These are phyloP conservation scores for Sebastes trivittatus DNA, from an alignment of 2,797 vertebrate species.

Conservation along the genomic window DNA sequence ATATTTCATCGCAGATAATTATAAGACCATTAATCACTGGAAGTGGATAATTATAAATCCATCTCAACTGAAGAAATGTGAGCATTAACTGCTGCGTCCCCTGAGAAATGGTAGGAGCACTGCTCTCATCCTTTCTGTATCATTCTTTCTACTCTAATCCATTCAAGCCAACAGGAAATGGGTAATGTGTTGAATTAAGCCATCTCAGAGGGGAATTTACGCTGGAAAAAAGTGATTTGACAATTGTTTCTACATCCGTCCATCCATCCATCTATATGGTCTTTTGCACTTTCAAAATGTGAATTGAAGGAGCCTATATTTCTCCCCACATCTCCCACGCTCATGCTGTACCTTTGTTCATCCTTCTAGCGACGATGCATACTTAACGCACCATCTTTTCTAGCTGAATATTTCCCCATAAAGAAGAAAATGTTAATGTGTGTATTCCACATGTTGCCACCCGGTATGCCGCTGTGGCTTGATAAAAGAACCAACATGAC, in stretches of 20 bases:
- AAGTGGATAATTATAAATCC: constrained; percentile 41
- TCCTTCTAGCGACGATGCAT: neutral
- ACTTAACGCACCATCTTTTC: constrained; percentile 19
- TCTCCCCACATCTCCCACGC: neutral
- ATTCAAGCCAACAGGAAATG: constrained; percentile 11
- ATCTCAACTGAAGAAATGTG: constrained; percentile 10
- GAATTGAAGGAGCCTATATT: neutral
- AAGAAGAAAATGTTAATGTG: constrained; percentile 7
- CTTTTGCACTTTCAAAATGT: neutral
- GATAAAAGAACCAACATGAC: neutral
- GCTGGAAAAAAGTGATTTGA: neutral
- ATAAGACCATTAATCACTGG: constrained; percentile 29
- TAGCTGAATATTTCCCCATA: constrained; percentile 6
- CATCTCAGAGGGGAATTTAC: neutral
- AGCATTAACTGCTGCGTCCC: constrained; percentile 8
- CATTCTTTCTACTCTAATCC: neutral
- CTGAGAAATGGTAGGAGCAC: neutral
- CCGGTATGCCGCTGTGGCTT: neutral
- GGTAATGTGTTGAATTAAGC: neutral
- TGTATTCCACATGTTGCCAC: neutral
- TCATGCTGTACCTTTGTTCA: neutral
- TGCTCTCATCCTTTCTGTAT: constrained; percentile 2
- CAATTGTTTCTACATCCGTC: neutral
- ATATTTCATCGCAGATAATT: constrained; percentile 26
- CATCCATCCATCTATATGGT: neutral